These are phyloP conservation scores for Rotaria socialis DNA, from an alignment of 2,888 invertebrate species.

Conservation along the genomic window DNA sequence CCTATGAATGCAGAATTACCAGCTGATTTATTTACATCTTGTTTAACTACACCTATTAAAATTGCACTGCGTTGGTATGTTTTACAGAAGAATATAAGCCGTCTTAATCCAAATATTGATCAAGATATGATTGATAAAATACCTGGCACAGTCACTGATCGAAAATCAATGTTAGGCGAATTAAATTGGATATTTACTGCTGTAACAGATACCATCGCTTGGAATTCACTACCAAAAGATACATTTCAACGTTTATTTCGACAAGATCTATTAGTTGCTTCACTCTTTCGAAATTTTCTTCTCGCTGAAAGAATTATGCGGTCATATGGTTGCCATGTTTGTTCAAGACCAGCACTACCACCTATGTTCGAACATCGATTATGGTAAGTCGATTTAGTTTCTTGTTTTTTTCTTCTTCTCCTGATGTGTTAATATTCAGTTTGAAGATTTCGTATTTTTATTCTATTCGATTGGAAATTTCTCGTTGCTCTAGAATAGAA, in stretches of 20 bases:
- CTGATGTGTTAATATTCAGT: too few species aligned
- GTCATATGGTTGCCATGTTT: constrained; percentile 93
- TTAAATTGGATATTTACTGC: constrained; percentile 99
- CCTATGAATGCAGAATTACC: constrained; percentile 96
- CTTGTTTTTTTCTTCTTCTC: neutral
- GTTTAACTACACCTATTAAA: constrained; percentile 94
- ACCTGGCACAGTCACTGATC: constrained; percentile 63
- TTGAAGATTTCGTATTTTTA: too few species aligned
- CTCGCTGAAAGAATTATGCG: constrained; percentile 90
- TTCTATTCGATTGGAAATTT: too few species aligned
- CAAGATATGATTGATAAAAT: constrained; percentile 73
- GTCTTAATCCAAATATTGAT: constrained; percentile 75
- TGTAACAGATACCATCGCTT: constrained; percentile 98
- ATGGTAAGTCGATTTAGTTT: constrained; percentile 60
- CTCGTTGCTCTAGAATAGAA: too few species aligned
- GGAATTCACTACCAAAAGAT: constrained; percentile 88
- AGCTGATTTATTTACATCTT: constrained; percentile 92
- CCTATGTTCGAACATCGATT: constrained; percentile 72
- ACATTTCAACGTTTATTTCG: constrained; percentile 92
- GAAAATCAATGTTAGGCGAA: constrained; percentile 94
- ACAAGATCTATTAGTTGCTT: constrained; percentile 94
- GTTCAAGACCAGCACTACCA: constrained; percentile 83
- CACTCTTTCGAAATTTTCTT: constrained; percentile 90
- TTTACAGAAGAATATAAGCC: constrained; percentile 68
- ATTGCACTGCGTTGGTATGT: constrained; percentile 78